A percentile compares a stretch with the other conserved stretches of the same genome.
phyloP scores from a whole-genome alignment of 2,888 invertebrate genomes.

The Pachydiplax longipennis region DNA sequence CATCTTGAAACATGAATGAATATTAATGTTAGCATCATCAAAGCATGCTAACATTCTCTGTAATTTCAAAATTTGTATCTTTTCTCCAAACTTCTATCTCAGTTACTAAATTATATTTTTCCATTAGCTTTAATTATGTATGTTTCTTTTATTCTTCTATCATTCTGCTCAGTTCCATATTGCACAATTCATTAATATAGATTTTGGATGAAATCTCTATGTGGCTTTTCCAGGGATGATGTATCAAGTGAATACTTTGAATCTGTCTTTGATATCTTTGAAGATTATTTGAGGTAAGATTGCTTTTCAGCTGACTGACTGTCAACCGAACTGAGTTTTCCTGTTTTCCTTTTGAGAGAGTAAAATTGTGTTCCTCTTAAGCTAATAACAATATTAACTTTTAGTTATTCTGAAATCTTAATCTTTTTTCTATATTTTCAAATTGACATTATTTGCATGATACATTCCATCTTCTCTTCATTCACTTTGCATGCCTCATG shows the following conservation, averaged over 20 bases:
- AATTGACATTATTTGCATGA: too few relatives aligned
- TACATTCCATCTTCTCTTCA: too few relatives aligned
- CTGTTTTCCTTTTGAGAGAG: neutral
- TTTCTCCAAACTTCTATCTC: neutral
- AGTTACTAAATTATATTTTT: constrained; percentile 20
- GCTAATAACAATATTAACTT: too few relatives aligned
- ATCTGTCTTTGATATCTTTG: constrained; percentile 76
- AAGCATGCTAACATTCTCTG: neutral
- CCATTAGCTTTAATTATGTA: neutral
- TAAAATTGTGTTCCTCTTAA: neutral
- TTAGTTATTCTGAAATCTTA: too few relatives aligned
- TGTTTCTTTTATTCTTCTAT: constrained; percentile 44
- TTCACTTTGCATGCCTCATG: too few relatives aligned
- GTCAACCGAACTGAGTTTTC: neutral
- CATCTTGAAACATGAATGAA: neutral
- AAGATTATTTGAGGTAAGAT: constrained; percentile 65
- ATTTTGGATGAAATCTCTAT: neutral
- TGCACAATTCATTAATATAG: neutral
- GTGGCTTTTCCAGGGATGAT: constrained; percentile 67
- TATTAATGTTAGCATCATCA: neutral
- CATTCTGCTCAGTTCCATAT: constrained; percentile 27
- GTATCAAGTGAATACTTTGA: constrained; percentile 73
- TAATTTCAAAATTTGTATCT: neutral
- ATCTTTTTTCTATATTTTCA: too few relatives aligned
- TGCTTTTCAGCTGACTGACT: constrained; percentile 19